Evolutionary conservation across 2,113 vertebrate genomes (phyloP), one percentile per base, ranked within the genome.

Genomic region (Argyrosomus japonicus): DNA sequence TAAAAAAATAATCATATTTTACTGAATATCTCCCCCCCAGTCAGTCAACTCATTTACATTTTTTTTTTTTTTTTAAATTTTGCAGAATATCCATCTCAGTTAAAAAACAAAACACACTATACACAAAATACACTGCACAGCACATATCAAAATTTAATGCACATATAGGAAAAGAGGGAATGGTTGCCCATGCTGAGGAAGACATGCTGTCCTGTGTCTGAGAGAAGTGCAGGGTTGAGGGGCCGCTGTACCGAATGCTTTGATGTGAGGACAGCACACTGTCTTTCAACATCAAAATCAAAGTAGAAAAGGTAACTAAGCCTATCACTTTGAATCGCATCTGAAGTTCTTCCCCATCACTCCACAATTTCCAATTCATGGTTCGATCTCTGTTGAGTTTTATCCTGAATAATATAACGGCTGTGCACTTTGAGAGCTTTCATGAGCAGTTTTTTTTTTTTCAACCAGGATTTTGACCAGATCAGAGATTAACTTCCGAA

Each of bases 281-380:
- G 84, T 90, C 87, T 89, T 83, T 91, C 61, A 89, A 57, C 86
- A 88, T 91, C 87, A 84, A 1, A 88, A 82, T 88, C 77, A 88
- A 85, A 89, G 86, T 50, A 51, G 76, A 45, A 73, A 87, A 82
- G 78, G 68, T 77, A 61, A 47, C 81, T 9, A 72, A 83, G 72
- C 81, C 81, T 12, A 54, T 86, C 84, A 50, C 82, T 81, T 51
- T 78, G 84, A 85, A 73, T 77, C 18, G 2, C 43, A 78, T 61
- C 62, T 75, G 60, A 83, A 80, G 85, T 82, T 85, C 74, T 43
- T 8, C 36, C 50, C 43, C 64, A 45, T 72, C 63, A 4, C 83
- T 47, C 57, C 78, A 79, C 65, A 73, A 47, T 47, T 4, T 58
- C 73, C 81, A 57, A 43, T 69, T 53, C n/a, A 32, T 18, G 60